Evolutionary conservation across 2,888 invertebrate species (phyloP).

Genomic region (Eristalis pertinax): DNA sequence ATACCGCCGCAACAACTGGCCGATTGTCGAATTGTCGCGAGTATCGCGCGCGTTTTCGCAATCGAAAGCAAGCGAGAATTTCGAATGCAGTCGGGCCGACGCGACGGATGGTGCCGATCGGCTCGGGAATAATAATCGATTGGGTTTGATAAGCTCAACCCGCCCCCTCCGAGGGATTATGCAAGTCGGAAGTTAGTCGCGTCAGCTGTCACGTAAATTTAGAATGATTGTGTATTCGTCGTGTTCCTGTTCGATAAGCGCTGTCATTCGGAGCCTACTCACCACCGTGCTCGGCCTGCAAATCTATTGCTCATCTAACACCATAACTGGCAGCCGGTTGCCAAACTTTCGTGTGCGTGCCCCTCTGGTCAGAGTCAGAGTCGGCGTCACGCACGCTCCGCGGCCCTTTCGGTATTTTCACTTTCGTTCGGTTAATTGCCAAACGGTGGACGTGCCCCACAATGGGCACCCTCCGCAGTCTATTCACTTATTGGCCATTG

Average conservation of each 20-base stretch:
- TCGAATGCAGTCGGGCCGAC: constrained; percentile 43
- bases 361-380: constrained; percentile 6
- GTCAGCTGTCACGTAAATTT: constrained; percentile 46
- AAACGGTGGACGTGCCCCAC: constrained; percentile 58
- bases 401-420: constrained; percentile 61
- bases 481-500: constrained; percentile 55
- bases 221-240: constrained; percentile 10
- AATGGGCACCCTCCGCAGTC: constrained; percentile 30
- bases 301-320: constrained; percentile 61
- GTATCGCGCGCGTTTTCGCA: constrained; percentile 49
- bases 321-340: constrained; percentile 52
- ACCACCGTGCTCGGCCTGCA: constrained; percentile 32
- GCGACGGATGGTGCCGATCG: constrained; percentile 21
- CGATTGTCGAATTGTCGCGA: constrained; percentile 42
- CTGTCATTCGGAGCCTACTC: neutral
- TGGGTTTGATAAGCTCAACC: constrained; percentile 31
- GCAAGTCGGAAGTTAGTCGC: constrained; percentile 57
- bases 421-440: constrained; percentile 63
- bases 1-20: constrained; percentile 73
- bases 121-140: constrained; percentile 58
- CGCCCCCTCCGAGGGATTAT: constrained; percentile 18
- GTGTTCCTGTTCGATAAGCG: constrained; percentile 36
- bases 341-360: constrained; percentile 53
- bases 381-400: constrained; percentile 29
- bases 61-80: constrained; percentile 66